Conservation (phyloP, 2,888 invertebrate species). For the Prenolepis imparis region DNA sequence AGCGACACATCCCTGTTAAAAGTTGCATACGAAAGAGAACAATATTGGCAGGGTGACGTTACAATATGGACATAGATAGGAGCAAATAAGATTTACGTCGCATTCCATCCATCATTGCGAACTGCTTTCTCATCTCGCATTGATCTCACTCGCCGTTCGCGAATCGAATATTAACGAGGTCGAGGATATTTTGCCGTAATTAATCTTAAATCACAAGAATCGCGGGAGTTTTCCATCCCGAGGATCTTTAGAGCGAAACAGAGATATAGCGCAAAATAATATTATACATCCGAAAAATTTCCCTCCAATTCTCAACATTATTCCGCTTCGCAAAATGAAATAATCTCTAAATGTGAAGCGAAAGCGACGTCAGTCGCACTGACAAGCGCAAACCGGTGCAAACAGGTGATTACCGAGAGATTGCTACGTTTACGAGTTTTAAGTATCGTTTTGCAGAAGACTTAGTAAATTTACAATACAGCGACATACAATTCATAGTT, state of each 20-base stretch:
- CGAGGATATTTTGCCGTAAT: conserved; percentile 10
- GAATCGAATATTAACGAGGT: conserved; percentile 41
- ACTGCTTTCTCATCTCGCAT: conserved; percentile 37
- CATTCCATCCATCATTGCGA: conserved; percentile 37
- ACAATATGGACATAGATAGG: conserved; percentile 51
- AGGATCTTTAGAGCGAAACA: background rate
- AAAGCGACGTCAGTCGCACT: conserved; percentile 34
- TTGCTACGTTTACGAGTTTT: conserved; percentile 24
- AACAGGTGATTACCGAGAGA: conserved; percentile 29
- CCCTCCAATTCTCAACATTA: conserved; percentile 1
- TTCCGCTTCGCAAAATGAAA: conserved; percentile 8
- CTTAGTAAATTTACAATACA: conserved; percentile 11
- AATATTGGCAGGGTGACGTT: conserved; percentile 37
- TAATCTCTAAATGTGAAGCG: conserved; percentile 44
- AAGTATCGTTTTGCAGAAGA: conserved; percentile 32
- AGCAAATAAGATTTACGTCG: conserved; percentile 62
- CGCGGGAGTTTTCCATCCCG: background rate
- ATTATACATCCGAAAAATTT: conserved; percentile 31
- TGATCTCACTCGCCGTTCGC: background rate
- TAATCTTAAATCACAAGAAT: conserved; percentile 41
- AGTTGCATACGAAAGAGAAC: conserved; percentile 59
- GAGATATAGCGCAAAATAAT: conserved; percentile 25
- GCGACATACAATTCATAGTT: background rate
- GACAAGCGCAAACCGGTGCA: conserved; percentile 27
- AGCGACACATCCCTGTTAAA: conserved; percentile 63